These are phyloP conservation scores for Upupa epops DNA, from an alignment of 2,113 vertebrate species.

Conservation along the genomic window DNA sequence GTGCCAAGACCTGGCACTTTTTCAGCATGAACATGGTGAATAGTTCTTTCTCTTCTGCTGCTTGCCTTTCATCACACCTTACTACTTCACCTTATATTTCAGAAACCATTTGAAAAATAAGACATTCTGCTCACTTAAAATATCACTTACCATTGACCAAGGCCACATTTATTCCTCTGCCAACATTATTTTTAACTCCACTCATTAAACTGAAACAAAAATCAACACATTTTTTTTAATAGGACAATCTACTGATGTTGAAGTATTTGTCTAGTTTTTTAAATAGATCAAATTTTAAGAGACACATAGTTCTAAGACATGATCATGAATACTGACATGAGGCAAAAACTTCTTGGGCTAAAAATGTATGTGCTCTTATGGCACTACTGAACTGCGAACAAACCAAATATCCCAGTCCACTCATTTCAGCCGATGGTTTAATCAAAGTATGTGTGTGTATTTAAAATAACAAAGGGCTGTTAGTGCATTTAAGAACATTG, in stretches of 20 bases:
- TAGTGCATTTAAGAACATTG: neutral
- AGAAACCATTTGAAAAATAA: neutral
- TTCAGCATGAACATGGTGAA: neutral
- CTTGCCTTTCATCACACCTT: neutral
- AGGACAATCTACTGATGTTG: neutral
- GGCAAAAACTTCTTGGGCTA: neutral
- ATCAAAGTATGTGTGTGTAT: neutral
- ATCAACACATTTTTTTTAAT: neutral
- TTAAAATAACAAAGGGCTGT: neutral
- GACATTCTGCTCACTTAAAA: neutral
- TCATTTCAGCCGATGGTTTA: neutral
- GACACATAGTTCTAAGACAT: neutral
- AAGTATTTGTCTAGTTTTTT: neutral
- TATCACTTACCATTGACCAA: conserved; percentile 86
- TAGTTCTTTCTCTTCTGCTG: neutral
- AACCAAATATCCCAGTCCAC: neutral
- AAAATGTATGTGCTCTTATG: neutral
- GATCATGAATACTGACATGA: neutral
- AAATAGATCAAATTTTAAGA: neutral
- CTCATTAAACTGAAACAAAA: conserved; percentile 90
- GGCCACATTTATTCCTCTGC: conserved; percentile 93
- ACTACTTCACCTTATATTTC: neutral
- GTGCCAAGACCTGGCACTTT: neutral
- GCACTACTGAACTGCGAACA: neutral
- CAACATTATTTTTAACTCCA: conserved; percentile 96